These are phyloP conservation scores for Melieria picta DNA, from an alignment of 2,888 invertebrate genomes.

Conservation along the genomic window DNA sequence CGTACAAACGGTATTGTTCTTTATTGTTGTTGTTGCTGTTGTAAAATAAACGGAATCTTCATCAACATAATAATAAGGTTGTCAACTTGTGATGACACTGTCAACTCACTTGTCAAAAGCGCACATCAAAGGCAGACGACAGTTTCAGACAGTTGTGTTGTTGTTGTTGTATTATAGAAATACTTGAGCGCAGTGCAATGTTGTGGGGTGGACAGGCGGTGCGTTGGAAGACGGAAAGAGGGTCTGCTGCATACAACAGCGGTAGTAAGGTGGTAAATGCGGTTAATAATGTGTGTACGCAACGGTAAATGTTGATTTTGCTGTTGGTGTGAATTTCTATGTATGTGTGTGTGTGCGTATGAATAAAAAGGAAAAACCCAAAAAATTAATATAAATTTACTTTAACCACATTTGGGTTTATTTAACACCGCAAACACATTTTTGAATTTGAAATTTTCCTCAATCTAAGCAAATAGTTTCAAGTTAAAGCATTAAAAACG, in stretches of 20 bases:
- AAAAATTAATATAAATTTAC: no score
- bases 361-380: no score
- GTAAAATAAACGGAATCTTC: neutral
- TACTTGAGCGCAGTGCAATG: no score
- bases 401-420: no score
- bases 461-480: no score
- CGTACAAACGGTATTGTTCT: constrained; percentile 4
- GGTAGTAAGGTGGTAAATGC: neutral
- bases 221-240: neutral
- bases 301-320: neutral
- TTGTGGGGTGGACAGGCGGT: neutral
- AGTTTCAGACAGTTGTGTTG: neutral
- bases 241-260: neutral
- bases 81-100: constrained; percentile 66
- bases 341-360: neutral
- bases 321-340: neutral
- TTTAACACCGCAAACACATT: no score
- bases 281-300: neutral
- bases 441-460: no score
- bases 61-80: constrained; percentile 56
- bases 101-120: constrained; percentile 65
- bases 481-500: no score
- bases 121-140: constrained; percentile 58
- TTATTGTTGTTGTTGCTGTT: constrained; percentile 3
- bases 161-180: neutral